Base-by-base conservation (phyloP, 1,140 invertebrate genomes). In the Musca vetustissima region DNA sequence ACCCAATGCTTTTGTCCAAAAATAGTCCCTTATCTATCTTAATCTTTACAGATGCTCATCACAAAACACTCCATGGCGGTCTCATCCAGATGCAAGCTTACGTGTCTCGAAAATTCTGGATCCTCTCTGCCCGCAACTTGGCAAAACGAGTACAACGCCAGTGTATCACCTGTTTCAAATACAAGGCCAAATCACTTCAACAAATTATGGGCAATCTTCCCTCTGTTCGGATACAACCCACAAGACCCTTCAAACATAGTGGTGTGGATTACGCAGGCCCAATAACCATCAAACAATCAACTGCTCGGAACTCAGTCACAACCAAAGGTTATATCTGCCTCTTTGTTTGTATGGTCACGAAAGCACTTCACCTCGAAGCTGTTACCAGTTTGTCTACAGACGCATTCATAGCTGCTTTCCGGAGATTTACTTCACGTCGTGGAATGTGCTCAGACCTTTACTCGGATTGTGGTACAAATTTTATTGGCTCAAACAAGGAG, bases 231-330 rank as follows among this genome's bases (percentile, higher is more conserved):
- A 73, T 85, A 1, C 17, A 67, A 19, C 67, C 71, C 19, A 57
- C 75, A 0, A 55, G 66, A 4, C 73, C 81, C 0, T 85, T 85
- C 71, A 19, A 22, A 8, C 71, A 76, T 19, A 68, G 70, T 9
- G 83, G 83, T 2, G 69, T 83, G 0, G 84, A 85, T 73, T 84
- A 73, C 71, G 75, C 76, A 2, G 0, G 19, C 11, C 82, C 83
- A 0, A 74, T 84, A 48, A n/a, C 47, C n/a, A 74, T 70, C 14
- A 69, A 70, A 65, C 70, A 64, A 17, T 67, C 68, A 57, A 59
- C 67, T 13, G 55, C 66, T 2, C 25, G 66, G 4, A 14, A 65
- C 59, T 32, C 17, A 25, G 24, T 36, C 25, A 21, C 50, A 22
- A 73, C 59, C 17, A 76, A 76, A 28, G 28, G 28, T 8, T 28